Evolutionary conservation across 1,140 invertebrate genomes (phyloP).

Genomic region (Eumaeus atala): DNA sequence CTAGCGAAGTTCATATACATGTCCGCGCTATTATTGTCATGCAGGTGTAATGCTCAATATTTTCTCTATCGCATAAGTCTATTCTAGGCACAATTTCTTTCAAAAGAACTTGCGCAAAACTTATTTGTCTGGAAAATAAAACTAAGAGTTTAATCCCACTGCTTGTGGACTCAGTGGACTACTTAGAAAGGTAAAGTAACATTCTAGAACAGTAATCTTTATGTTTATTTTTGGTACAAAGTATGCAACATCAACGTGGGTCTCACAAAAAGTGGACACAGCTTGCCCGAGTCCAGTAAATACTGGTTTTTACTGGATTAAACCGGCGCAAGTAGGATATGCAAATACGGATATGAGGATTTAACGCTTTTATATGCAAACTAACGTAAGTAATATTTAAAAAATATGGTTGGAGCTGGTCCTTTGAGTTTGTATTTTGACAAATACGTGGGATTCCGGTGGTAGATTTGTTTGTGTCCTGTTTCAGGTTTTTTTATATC

Average conservation of each 20-base stretch:
- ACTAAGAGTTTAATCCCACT: neutral
- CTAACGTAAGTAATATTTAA: slow-evolving; percentile 23
- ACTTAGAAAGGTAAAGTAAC: no score
- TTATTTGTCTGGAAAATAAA: neutral
- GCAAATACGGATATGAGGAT: slow-evolving; percentile 52
- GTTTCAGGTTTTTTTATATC: no score
- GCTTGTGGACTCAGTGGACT: no score
- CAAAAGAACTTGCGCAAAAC: neutral
- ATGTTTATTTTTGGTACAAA: slow-evolving; percentile 26
- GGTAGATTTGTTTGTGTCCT: no score
- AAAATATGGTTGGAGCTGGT: neutral
- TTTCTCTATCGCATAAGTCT: no score
- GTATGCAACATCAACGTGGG: slow-evolving; percentile 30
- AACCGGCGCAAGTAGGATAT: slow-evolving; percentile 43
- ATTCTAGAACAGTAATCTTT: no score
- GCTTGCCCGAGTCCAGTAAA: slow-evolving; percentile 42
- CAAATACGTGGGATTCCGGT: no score
- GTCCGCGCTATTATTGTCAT: no score
- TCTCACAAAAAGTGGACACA: slow-evolving; percentile 37
- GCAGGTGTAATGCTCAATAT: no score
- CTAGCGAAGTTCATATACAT: no score
- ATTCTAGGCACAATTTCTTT: no score
- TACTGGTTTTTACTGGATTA: slow-evolving; percentile 58
- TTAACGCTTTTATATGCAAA: slow-evolving; percentile 43
- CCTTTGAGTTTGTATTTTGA: slow-evolving; percentile 13